A percentile compares a stretch with the other conserved stretches of the same genome.
Conservation (phyloP, 2,797 vertebrate genomes). For the Coregonus suidteri region DNA sequence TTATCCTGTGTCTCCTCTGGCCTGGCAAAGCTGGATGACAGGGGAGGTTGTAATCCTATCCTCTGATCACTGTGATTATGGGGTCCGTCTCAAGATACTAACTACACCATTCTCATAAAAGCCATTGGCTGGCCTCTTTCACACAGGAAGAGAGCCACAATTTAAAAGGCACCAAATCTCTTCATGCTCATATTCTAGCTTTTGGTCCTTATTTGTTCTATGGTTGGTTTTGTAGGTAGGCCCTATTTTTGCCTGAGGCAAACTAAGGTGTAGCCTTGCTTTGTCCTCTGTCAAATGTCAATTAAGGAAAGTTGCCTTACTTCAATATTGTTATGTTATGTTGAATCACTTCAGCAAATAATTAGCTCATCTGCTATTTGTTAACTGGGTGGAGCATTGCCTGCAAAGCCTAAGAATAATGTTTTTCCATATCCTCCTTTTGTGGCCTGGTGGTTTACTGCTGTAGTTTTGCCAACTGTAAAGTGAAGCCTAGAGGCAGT, state of each 20-base stretch:
- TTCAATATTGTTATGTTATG: not conserved
- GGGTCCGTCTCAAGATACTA: slow-evolving; percentile 7
- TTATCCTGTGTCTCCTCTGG: slow-evolving; percentile 1
- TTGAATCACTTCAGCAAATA: not conserved
- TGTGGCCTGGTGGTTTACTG: not conserved
- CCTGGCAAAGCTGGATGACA: slow-evolving; percentile 10
- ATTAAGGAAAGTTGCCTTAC: not conserved
- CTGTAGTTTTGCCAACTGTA: not conserved
- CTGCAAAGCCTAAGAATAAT: not conserved
- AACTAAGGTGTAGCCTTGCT: not conserved
- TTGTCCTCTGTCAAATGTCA: not conserved
- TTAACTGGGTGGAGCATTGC: not conserved
- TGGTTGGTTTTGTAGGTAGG: not conserved
- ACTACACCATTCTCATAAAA: not conserved
- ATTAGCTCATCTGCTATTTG: not conserved
- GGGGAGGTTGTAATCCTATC: slow-evolving; percentile 9
- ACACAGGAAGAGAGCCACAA: not conserved
- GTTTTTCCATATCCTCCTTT: not conserved
- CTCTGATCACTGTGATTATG: slow-evolving; percentile 19
- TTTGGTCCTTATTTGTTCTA: not conserved
- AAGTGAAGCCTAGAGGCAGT: not conserved
- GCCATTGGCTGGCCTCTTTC: not conserved
- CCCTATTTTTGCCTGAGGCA: not conserved
- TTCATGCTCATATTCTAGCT: not conserved
- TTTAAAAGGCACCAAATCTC: not conserved